Percentiles rank a stretch among this genome's conserved stretches.
Evolutionary conservation across 2,888 invertebrate genomes (phyloP).

Genomic region (Drosophila koepferae): DNA sequence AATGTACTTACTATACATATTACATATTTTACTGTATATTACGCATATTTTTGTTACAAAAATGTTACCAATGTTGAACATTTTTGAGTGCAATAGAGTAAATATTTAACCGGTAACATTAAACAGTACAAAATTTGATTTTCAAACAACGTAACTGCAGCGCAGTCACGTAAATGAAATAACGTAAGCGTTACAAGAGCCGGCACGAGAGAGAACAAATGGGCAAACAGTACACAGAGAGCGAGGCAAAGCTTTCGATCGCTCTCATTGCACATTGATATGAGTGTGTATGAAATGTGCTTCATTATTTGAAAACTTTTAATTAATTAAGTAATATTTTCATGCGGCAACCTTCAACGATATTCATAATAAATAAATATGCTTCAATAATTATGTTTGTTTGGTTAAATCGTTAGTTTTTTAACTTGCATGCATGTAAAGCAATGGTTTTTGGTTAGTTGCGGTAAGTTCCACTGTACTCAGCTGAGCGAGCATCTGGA

Average conservation of each 20-base stretch:
- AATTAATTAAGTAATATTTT: neutral
- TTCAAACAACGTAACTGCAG: conserved; percentile 22
- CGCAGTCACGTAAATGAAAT: conserved; percentile 30
- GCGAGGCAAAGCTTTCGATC: conserved; percentile 35
- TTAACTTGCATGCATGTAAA: neutral
- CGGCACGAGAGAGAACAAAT: conserved; percentile 14
- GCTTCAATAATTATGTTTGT: neutral
- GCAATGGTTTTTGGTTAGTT: neutral
- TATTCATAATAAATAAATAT: neutral
- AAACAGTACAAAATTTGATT: conserved; percentile 20
- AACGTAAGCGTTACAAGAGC: conserved; percentile 31
- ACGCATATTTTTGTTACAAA: neutral
- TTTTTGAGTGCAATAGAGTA: neutral
- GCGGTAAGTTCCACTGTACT: conserved; percentile 43
- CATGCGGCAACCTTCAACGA: neutral
- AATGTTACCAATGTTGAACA: conserved; percentile 3
- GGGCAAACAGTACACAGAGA: conserved; percentile 11
- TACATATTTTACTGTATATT: neutral
- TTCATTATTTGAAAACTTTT: neutral
- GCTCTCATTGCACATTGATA: conserved; percentile 34
- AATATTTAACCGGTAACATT: conserved; percentile 12
- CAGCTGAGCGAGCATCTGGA: conserved; percentile 58
- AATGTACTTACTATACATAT: neutral
- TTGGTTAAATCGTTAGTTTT: neutral
- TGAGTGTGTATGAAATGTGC: neutral